A percentile compares a stretch with the other conserved stretches of the same genome.
Conservation (phyloP, 2,888 invertebrate species). For the Pseudococcus longispinus region DNA sequence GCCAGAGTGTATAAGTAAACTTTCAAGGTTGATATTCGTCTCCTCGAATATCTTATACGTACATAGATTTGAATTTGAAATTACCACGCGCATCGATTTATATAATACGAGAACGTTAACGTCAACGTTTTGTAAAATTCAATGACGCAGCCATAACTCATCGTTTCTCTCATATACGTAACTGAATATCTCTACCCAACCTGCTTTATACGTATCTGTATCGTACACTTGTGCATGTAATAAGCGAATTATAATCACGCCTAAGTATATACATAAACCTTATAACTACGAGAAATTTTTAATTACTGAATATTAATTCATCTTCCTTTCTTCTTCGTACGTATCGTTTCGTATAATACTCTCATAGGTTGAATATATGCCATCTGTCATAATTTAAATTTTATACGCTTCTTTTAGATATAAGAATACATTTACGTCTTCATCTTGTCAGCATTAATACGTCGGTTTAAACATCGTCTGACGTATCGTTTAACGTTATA, state of each 20-base stretch:
- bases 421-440: neutral
- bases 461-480: neutral
- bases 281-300: neutral
- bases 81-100: neutral
- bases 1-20: neutral
- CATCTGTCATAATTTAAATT: conserved; percentile 16
- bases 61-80: neutral
- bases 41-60: neutral
- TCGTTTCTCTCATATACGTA: too few relatives aligned
- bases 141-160: neutral
- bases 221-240: neutral
- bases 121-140: neutral
- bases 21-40: conserved; percentile 6
- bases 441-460: neutral
- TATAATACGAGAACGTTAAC: neutral
- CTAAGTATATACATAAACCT: neutral
- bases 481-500: neutral
- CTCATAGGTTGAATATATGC: neutral
- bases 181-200: neutral
- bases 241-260: neutral
- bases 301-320: conserved; percentile 1
- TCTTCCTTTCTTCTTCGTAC: neutral
- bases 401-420: neutral
- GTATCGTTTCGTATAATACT: neutral
- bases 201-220: neutral